Percentiles rank a stretch among this genome's conserved stretches.
These are phyloP conservation scores for Tetragonisca angustula DNA, from an alignment of 2,888 invertebrate genomes.

Conservation along the genomic window DNA sequence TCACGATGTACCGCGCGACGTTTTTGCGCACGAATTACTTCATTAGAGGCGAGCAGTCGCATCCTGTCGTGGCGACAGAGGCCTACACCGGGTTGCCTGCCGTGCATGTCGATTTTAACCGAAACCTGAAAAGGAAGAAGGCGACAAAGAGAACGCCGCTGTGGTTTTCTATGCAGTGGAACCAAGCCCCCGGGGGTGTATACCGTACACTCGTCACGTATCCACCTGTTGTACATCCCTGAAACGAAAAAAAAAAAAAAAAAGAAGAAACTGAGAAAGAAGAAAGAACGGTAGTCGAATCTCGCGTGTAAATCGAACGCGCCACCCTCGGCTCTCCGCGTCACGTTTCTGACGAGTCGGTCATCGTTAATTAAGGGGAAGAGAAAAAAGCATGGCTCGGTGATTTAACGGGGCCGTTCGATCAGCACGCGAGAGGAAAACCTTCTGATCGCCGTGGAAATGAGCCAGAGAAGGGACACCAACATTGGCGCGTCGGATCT, in stretches of 20 bases:
- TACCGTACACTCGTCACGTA: slow-evolving; percentile 61
- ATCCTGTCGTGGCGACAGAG: slow-evolving; percentile 66
- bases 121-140: slow-evolving; percentile 72
- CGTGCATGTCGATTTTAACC: slow-evolving; percentile 77
- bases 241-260: slow-evolving; percentile 30
- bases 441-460: neutral
- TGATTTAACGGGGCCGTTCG: slow-evolving; percentile 29
- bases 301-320: slow-evolving; percentile 55
- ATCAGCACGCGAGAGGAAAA: slow-evolving; percentile 28
- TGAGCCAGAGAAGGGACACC: neutral
- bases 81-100: slow-evolving; percentile 60
- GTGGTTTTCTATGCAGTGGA: slow-evolving; percentile 52
- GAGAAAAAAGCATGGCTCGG: slow-evolving; percentile 19
- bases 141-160: slow-evolving; percentile 60
- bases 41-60: slow-evolving; percentile 72
- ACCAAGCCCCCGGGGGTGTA: slow-evolving; percentile 44
- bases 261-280: neutral
- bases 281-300: slow-evolving; percentile 58
- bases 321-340: neutral
- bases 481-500: neutral
- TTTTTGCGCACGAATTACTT: slow-evolving; percentile 81
- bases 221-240: slow-evolving; percentile 42
- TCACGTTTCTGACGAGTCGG: slow-evolving; percentile 36
- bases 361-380: slow-evolving; percentile 58
- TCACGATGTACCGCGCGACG: slow-evolving; percentile 73